A percentile compares a stretch with the other conserved stretches of the same genome.
These are phyloP conservation scores for Hypselothyrea guttata DNA, from an alignment of 2,888 invertebrate species.

Conservation along the genomic window DNA sequence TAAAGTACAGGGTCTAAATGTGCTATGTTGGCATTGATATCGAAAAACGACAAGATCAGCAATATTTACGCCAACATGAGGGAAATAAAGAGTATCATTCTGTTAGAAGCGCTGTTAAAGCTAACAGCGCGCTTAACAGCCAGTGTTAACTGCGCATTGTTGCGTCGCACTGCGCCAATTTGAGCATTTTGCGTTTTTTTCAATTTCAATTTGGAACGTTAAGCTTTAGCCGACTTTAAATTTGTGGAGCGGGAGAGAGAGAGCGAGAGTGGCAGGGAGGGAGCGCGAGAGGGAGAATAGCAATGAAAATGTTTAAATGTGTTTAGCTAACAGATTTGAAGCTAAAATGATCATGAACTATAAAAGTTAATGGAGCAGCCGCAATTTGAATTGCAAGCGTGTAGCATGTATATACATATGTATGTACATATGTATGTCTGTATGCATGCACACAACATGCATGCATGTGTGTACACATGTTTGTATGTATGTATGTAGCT, in stretches of 20 bases:
- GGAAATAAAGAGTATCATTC: constrained; percentile 8
- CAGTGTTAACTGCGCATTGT: constrained; percentile 6
- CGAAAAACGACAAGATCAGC: too few species aligned
- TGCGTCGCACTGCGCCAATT: constrained; percentile 38
- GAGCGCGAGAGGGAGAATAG: too few species aligned
- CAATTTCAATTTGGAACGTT: constrained; percentile 42
- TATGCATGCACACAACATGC: too few species aligned
- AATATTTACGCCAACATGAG: too few species aligned
- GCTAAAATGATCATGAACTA: neutral
- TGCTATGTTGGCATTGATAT: too few species aligned
- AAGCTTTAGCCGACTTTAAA: neutral
- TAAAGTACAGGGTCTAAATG: too few species aligned
- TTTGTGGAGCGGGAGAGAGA: too few species aligned
- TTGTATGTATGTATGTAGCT: constrained; percentile 40
- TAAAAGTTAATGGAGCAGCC: neutral
- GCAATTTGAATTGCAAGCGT: constrained; percentile 5
- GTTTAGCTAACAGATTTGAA: neutral
- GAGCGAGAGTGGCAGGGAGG: too few species aligned
- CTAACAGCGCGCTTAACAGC: constrained; percentile 19
- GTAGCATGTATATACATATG: constrained; percentile 32
- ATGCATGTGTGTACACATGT: neutral
- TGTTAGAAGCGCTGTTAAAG: neutral
- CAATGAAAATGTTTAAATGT: neutral
- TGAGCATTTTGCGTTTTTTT: constrained; percentile 47
- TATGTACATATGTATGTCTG: too few species aligned